Conservation (phyloP, 2,888 invertebrate genomes). For the Diplolepis rosae region DNA sequence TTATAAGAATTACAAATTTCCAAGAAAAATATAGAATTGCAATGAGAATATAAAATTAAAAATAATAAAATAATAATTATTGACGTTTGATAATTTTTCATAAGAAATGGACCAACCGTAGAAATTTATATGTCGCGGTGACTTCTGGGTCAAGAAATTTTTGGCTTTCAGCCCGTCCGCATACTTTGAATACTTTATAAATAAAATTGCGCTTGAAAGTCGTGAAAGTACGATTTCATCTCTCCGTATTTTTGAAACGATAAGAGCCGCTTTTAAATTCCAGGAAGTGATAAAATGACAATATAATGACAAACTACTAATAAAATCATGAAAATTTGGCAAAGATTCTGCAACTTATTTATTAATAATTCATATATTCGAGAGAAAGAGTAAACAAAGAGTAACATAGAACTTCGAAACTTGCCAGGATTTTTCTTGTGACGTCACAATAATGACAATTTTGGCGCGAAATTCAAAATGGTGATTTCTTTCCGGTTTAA, state of each 20-base stretch:
- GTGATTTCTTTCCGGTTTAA: too few species aligned
- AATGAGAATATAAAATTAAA: not conserved
- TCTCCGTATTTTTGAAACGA: not conserved
- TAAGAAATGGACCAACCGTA: not conserved
- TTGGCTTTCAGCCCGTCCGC: slow-evolving; percentile 50
- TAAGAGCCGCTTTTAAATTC: not conserved
- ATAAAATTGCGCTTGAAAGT: not conserved
- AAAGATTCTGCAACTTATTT: too few species aligned
- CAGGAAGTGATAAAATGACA: not conserved
- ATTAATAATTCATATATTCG: too few species aligned
- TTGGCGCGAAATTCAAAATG: too few species aligned
- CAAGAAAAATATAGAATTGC: too few species aligned
- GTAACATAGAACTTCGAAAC: too few species aligned
- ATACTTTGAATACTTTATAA: not conserved
- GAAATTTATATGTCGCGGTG: slow-evolving; percentile 24
- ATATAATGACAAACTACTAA: too few species aligned
- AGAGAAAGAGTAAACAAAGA: too few species aligned
- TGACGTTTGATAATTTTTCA: not conserved
- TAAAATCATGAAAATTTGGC: not conserved
- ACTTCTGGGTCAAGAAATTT: slow-evolving; percentile 43
- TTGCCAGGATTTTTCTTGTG: too few species aligned
- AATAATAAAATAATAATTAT: not conserved
- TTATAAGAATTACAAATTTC: too few species aligned
- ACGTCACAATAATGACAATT: too few species aligned
- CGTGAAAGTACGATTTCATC: not conserved